Percentiles rank a stretch among this genome's conserved stretches.
Conservation (phyloP, 2,797 vertebrate species). For the Aythya fuligula region DNA sequence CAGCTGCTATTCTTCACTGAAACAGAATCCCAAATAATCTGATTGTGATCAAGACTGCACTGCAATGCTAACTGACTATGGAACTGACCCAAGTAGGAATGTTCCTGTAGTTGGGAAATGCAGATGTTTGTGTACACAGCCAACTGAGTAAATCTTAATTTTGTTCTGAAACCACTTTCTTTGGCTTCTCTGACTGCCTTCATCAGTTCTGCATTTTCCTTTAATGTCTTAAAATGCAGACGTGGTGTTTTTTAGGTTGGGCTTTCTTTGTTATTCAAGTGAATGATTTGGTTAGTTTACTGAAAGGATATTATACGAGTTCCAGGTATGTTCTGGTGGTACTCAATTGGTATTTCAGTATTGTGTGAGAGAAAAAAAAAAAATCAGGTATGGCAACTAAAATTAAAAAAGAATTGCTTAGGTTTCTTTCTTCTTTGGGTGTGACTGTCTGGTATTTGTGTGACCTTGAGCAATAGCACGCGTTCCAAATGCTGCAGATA, state of each 20-base stretch:
- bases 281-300: not conserved
- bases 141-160: not conserved
- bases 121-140: not conserved
- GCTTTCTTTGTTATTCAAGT: not conserved
- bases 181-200: not conserved
- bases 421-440: not conserved
- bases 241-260: not conserved
- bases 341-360: not conserved
- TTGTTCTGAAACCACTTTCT: not conserved
- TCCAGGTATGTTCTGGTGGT: not conserved
- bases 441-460: not conserved
- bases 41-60: not conserved
- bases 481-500: conserved; percentile 7
- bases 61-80: not conserved
- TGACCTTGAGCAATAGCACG: not conserved
- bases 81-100: not conserved
- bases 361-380: not conserved
- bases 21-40: not conserved
- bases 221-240: not conserved
- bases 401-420: not conserved
- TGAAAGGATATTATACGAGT: not conserved
- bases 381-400: not conserved
- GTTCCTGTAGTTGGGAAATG: conserved; percentile 3
- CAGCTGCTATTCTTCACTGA: not conserved
- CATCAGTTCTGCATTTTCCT: not conserved